These are phyloP conservation scores for Xerus inauris DNA, from an alignment of 2,113 vertebrate genomes.

Conservation along the genomic window DNA sequence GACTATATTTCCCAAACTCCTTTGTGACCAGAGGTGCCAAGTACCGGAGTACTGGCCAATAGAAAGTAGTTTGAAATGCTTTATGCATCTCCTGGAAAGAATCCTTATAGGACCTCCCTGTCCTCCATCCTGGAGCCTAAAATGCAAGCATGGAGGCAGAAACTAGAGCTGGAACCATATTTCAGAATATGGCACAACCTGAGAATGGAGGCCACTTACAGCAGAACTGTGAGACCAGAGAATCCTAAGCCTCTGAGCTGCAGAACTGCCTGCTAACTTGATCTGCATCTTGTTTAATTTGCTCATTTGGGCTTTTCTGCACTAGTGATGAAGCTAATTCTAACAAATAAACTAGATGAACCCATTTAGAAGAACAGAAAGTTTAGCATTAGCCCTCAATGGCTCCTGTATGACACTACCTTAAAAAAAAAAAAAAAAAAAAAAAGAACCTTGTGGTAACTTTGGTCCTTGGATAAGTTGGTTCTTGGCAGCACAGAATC, in stretches of 20 bases:
- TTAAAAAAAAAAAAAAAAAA: neutral
- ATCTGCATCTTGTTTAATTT: neutral
- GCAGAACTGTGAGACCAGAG: neutral
- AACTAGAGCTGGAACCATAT: neutral
- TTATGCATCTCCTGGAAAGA: neutral
- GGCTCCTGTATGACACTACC: neutral
- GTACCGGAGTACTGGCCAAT: neutral
- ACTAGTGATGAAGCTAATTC: neutral
- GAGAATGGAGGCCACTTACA: neutral
- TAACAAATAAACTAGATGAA: neutral
- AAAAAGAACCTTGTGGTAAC: constrained; percentile 37
- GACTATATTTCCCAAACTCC: neutral
- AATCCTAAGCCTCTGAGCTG: neutral
- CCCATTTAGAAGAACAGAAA: neutral
- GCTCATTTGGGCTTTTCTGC: neutral
- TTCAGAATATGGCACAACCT: neutral
- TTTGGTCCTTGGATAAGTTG: constrained; percentile 49
- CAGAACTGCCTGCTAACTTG: neutral
- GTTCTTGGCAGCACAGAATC: constrained; percentile 36
- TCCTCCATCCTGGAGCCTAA: neutral
- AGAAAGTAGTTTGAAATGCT: neutral
- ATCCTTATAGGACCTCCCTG: neutral
- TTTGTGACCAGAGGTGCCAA: neutral
- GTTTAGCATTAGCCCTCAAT: neutral
- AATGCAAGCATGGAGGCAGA: neutral